A percentile compares a stretch with the other conserved stretches of the same genome.
Evolutionary conservation across 2,797 vertebrate species (phyloP).

Genomic region (Pangasius macronema): DNA sequence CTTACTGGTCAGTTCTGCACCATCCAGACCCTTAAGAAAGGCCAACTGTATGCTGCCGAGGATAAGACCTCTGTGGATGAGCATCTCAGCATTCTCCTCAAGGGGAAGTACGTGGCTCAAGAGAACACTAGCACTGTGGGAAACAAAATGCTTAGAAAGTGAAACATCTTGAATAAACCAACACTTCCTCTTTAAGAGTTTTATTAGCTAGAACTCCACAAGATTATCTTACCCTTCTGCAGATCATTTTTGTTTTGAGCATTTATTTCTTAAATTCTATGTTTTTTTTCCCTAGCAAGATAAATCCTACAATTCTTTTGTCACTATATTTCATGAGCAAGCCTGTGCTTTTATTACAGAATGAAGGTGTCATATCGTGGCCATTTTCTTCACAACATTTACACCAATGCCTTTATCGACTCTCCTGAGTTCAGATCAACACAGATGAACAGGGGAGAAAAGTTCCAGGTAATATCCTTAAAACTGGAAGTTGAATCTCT

Average conservation of each 20-base stretch:
- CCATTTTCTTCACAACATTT: constrained; percentile 99
- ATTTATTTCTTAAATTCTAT: not conserved
- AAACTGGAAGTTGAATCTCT: not conserved
- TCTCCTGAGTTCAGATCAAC: constrained; percentile 98
- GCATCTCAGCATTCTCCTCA: constrained; percentile 93
- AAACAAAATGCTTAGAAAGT: not conserved
- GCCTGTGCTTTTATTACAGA: constrained; percentile 70
- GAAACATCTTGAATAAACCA: not conserved
- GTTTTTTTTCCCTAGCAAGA: not conserved
- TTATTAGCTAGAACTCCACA: not conserved
- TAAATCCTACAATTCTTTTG: not conserved
- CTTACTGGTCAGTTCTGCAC: constrained; percentile 97
- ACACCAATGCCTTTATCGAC: constrained; percentile 95
- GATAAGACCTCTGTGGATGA: constrained; percentile 97
- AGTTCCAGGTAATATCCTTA: constrained; percentile 87
- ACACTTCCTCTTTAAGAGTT: not conserved
- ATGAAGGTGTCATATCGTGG: constrained; percentile 98
- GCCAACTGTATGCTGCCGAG: constrained; percentile 90
- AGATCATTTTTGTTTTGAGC: not conserved
- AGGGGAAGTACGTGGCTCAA: constrained; percentile 87
- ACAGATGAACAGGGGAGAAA: constrained; percentile 92
- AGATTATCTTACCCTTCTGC: not conserved
- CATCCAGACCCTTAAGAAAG: constrained; percentile 88
- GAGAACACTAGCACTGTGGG: not conserved
- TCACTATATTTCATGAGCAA: not conserved